Base-by-base conservation (phyloP, 2,797 vertebrate genomes). In the Danio albolineatus region DNA sequence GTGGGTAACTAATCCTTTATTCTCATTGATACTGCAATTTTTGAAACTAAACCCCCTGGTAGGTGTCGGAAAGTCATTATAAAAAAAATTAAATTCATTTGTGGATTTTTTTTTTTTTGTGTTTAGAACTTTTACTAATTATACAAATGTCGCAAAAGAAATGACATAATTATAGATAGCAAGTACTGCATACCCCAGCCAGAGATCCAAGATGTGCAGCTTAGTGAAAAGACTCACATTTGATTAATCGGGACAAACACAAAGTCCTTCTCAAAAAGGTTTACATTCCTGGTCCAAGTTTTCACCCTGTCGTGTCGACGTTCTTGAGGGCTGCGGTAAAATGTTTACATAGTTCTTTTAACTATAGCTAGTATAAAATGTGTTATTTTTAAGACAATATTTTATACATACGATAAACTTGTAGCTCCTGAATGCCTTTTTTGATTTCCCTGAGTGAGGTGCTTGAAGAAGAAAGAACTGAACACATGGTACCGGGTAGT, bases 171-270 rank as follows among this genome's bases (percentile, higher is more conserved):
- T 28, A 28, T 28, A 28, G 28, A 28, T 1, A 1, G 28, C 28
- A 28, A 28, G 28, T 28, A 28, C 28, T 28, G 28, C 28, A 28
- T 28, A 28, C 28, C 3, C 28, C 28, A 28, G 28, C 14, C 14
- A 69, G 16, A 10, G 13, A 48, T 14, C 12, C 44, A 66, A 6
- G 10, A 71, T 28, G 28, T 28, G 28, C 3, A 28, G 28, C 28
- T 41, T 28, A 4, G 7, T 14, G 21, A 4, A 54, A 17, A 44
- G 57, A 94, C 95, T 94, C 87, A 96, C 95, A 91, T 94, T 93
- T 96, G 93, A 87, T 96, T 96, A 83, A 96, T 94, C 12, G 95
- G 95, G 86, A 96, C 94, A 91, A 96, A 96, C 92, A 96, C 94
- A 89, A 95, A 96, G 89, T 96, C 95, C 82, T 96, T 96, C 77